phyloP scores from a whole-genome alignment of 2,888 invertebrate species.

The Dryobotodes eremita region DNA sequence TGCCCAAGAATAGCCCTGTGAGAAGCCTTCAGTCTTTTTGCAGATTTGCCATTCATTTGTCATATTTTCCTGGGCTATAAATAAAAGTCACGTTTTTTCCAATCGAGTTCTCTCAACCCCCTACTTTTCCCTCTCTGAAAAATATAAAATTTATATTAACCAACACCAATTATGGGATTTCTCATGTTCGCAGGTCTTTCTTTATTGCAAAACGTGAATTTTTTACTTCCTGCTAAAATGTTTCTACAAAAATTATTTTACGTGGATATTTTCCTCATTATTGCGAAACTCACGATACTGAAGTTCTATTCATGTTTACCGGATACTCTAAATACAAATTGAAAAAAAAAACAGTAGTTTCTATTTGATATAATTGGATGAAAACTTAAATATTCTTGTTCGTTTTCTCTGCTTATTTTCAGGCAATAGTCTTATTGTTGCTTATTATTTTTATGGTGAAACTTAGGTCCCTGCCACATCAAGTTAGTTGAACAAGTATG shows the following conservation, averaged over 20 bases:
- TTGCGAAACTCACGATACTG: constrained; percentile 12
- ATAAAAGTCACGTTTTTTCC: constrained; percentile 7
- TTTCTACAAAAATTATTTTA: constrained; percentile 34
- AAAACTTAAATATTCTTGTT: constrained; percentile 14
- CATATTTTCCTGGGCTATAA: background rate
- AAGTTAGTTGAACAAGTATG: constrained; percentile 42
- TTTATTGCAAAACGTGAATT: constrained; percentile 20
- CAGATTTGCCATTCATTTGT: background rate
- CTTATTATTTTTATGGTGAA: constrained; percentile 36
- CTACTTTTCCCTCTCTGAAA: background rate
- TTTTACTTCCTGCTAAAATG: constrained; percentile 9
- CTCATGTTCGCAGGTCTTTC: constrained; percentile 24
- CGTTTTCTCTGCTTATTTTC: constrained; percentile 17
- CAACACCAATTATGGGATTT: constrained; percentile 30
- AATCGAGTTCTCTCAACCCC: background rate
- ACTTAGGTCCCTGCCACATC: constrained; percentile 3
- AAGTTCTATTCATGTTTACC: background rate
- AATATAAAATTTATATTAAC: background rate
- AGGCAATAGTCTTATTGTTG: constrained; percentile 19
- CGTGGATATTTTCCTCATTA: constrained; percentile 36
- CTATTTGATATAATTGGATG: constrained; percentile 21
- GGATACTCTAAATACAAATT: background rate
- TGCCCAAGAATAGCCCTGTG: background rate
- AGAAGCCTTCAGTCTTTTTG: background rate
- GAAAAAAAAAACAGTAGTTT: background rate